Base-by-base conservation (phyloP, 2,797 vertebrate species). In the Coluber constrictor region DNA sequence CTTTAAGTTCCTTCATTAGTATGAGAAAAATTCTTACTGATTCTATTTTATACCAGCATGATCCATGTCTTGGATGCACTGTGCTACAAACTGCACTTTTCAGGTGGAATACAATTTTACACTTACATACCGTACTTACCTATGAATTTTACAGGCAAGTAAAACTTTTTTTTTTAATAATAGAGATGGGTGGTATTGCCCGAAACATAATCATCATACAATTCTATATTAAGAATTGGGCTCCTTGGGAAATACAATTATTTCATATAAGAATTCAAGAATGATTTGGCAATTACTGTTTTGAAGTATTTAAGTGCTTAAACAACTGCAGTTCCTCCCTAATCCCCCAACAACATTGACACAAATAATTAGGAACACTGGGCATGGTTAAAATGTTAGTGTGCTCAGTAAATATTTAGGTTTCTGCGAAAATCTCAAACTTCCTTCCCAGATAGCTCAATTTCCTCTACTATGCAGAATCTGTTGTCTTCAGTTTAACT, bases 251-350 rank as follows among this genome's bases (percentile, higher is more conserved):
- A 88, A 89, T 91, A 96, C 20, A 97, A 93, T 86, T 0, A 0
- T 61, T 90, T 94, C 94, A 94, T 54, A 87, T 79, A 91, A 91
- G 87, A 86, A 96, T 97, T 83, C 86, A 13, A 92, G 88, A 93
- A 94, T 95, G 91, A 74, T 92, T 91, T 83, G 86, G 96, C 97
- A 97, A 96, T 97, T 97, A 97, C 97, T 93, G 94, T 91, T 97
- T 92, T 95, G 94, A 96, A 96, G 95, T 90, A 92, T 96, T 95
- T 97, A 98, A 98, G 97, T 97, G 97, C 97, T 96, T 94, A 97
- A 96, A 96, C 92, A 96, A 95, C 15, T 92, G 96, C 86, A 86
- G 92, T 95, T 70, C 83, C 74, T 92, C 90, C 29, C 91, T 16
- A 32, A 74, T 91, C 83, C 63, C 63, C 43, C 0, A 9, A 79